phyloP scores from a whole-genome alignment of 1,140 invertebrate species.

The Pogonus chalceus region DNA sequence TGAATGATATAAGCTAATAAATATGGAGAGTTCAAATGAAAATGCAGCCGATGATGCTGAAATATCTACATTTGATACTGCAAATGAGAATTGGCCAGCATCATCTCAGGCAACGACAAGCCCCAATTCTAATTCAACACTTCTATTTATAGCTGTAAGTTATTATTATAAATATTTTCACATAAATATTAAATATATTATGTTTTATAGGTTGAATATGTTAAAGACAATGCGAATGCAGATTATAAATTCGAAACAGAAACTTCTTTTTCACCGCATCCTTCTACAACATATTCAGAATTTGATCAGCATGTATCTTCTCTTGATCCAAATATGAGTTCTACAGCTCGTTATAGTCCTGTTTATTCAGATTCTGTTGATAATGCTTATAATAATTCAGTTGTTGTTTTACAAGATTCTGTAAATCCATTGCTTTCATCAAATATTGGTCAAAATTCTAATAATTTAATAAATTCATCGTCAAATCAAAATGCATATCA shows the following conservation, averaged over 20 bases:
- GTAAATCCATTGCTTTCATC: neutral
- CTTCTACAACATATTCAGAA: constrained; percentile 39
- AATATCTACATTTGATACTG: constrained; percentile 3
- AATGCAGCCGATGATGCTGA: constrained; percentile 1
- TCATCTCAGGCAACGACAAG: neutral
- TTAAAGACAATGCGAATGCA: constrained; percentile 37
- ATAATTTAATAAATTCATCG: neutral
- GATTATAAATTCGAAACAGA: constrained; percentile 36
- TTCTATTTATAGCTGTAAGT: constrained; percentile 30
- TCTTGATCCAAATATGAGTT: constrained; percentile 49
- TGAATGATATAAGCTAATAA: neutral
- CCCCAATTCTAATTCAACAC: constrained; percentile 18
- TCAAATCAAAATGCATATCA: constrained; percentile 22
- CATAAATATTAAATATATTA: constrained; percentile 5
- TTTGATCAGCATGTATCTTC: constrained; percentile 46
- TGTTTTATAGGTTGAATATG: constrained; percentile 42
- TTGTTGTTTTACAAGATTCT: constrained; percentile 37
- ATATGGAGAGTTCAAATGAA: constrained; percentile 12
- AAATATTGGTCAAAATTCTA: neutral
- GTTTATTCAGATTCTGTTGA: constrained; percentile 39
- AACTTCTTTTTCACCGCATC: constrained; percentile 38
- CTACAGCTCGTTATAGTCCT: constrained; percentile 44
- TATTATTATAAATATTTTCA: no score
- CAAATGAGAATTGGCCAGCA: constrained; percentile 7
- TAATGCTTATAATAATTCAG: constrained; percentile 40